Percentiles rank a stretch among this genome's conserved stretches.
These are phyloP conservation scores for Panzeria rudis DNA, from an alignment of 2,888 invertebrate species.

Conservation along the genomic window DNA sequence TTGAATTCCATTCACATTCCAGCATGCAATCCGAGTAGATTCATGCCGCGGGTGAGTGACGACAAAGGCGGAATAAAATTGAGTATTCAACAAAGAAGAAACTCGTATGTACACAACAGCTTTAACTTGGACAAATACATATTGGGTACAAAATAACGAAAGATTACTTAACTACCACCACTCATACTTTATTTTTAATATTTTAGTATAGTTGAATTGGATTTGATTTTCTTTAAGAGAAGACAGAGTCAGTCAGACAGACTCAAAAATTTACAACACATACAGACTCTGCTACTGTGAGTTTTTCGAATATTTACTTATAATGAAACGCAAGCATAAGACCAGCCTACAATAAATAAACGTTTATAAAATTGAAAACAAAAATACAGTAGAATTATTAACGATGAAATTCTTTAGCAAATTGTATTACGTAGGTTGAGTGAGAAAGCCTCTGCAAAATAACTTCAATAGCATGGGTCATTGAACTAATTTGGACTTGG, in stretches of 20 bases:
- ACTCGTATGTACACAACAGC: conserved; percentile 27
- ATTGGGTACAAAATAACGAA: conserved; percentile 45
- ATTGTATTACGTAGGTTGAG: conserved; percentile 43
- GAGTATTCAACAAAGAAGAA: conserved; percentile 58
- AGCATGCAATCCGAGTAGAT: conserved; percentile 80
- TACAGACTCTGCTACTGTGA: conserved; percentile 10
- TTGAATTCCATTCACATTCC: conserved; percentile 83
- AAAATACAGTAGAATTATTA: conserved; percentile 32
- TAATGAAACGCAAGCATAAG: conserved; percentile 20
- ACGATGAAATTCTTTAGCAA: conserved; percentile 37
- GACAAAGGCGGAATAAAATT: conserved; percentile 58
- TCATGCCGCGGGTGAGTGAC: conserved; percentile 58
- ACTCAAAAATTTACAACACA: conserved; percentile 15
- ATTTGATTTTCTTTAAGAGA: conserved; percentile 41
- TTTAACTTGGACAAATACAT: conserved; percentile 22
- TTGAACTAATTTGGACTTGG: not conserved
- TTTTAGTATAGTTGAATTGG: conserved; percentile 23
- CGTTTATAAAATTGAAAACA: not conserved
- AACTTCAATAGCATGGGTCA: not conserved
- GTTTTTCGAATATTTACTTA: conserved; percentile 1
- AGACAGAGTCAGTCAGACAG: not conserved
- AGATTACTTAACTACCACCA: conserved; percentile 55
- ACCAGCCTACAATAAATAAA: conserved; percentile 42
- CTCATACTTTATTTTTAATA: conserved; percentile 11
- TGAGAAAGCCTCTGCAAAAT: conserved; percentile 19